A percentile compares a stretch with the other conserved stretches of the same genome.
These are phyloP conservation scores for Melinaea menophilus DNA, from an alignment of 2,888 invertebrate genomes.

Conservation along the genomic window DNA sequence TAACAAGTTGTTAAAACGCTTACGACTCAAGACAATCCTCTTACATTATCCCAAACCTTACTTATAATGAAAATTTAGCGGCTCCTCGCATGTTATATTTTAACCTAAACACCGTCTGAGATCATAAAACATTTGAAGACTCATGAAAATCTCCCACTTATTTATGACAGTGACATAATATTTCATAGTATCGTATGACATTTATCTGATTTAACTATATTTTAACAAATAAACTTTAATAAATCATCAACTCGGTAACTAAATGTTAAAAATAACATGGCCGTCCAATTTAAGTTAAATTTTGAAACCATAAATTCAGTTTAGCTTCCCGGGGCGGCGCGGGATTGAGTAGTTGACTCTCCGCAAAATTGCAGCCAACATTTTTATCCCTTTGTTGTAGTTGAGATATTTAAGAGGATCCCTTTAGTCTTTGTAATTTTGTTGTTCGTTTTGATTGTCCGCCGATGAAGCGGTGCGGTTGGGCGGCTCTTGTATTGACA, in stretches of 20 bases:
- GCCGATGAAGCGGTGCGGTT: constrained; percentile 49
- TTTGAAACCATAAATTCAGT: constrained; percentile 74
- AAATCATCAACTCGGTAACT: constrained; percentile 51
- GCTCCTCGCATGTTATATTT: neutral
- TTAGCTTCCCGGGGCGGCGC: constrained; percentile 66
- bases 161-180: no score
- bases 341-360: constrained; percentile 59
- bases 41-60: constrained; percentile 5
- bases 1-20: constrained; percentile 7
- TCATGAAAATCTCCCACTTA: no score
- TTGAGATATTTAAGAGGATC: constrained; percentile 59
- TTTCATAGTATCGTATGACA: no score
- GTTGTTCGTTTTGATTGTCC: constrained; percentile 58
- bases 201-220: neutral
- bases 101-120: neutral
- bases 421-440: constrained; percentile 60
- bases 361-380: constrained; percentile 67
- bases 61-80: constrained; percentile 5
- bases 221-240: neutral
- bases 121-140: neutral
- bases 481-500: constrained; percentile 38
- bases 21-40: constrained; percentile 6
- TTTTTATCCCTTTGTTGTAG: constrained; percentile 71
- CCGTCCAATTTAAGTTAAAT: constrained; percentile 74
- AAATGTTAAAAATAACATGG: constrained; percentile 67